Evolutionary conservation across 2,113 vertebrate species (phyloP), one percentile per base, ranked within the genome.

Genomic region (Archilochus colubris): DNA sequence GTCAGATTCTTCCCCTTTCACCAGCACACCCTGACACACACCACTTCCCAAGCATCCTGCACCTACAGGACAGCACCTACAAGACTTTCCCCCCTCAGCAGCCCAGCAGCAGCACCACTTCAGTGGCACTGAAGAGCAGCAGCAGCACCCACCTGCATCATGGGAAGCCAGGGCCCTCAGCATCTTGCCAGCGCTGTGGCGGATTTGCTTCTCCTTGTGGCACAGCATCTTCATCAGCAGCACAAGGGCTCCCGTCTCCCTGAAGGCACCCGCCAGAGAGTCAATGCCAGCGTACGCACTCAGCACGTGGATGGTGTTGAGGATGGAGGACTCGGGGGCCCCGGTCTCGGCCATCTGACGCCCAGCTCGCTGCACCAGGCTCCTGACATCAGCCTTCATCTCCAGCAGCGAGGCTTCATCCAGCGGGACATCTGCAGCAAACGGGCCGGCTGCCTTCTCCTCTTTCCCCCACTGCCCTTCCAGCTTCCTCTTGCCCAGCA

Each of bases 211-310:
- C 97, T 99, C 99, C 69, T 97, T 96, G 97, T 99, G 99, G 93
- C 99, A 98, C 64, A 99, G 97, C 97, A 99, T 98, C 91, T 98
- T 97, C 98, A 98, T 98, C 46, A 99, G 98, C 92, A 99, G 97
- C 72, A 99, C 98, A 18, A 99, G 98, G 44, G 99, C 99, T 6
- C 99, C 99, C 0, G 98, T 98, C 93, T 99, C 99, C 97, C 98
- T 98, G 95, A 99, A 99, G 89, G 99, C 98, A 5, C 98, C 96
- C 0, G 98, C 98, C 82, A 99, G 98, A 1, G 99, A 98, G 59
- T 98, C 98, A 6, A 99, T 99, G 97, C 98, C 96, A 92, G 99
- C 99, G 4, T 99, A 99, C 68, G 99, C 99, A 3, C 98, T 99
- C 88, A 99, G 98, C 96, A 99, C 98, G 0, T 98, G 98, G 93